Conservation (phyloP, 2,888 invertebrate species). For the Arctia plantaginis region DNA sequence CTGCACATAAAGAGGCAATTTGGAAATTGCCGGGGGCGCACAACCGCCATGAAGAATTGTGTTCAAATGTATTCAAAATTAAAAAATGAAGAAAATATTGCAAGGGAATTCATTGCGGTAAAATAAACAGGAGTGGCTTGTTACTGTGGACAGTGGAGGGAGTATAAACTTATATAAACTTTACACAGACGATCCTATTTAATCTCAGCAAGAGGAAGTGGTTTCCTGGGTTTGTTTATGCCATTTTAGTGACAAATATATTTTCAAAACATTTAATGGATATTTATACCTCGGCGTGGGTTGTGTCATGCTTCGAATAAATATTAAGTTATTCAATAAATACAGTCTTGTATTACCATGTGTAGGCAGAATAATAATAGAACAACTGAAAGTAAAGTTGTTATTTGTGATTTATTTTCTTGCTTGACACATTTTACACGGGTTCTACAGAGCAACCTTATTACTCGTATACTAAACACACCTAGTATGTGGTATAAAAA, state of each 20-base stretch:
- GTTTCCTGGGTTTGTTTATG: constrained; percentile 11
- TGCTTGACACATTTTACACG: background rate
- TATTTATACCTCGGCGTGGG: background rate
- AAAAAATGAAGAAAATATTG: constrained; percentile 83
- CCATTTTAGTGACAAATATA: background rate
- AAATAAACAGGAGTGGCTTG: constrained; percentile 83
- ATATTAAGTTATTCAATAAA: background rate
- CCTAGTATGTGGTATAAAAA: too few relatives aligned
- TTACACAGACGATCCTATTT: constrained; percentile 37
- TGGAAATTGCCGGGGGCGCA: constrained; percentile 86
- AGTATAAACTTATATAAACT: constrained; percentile 37
- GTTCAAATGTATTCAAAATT: constrained; percentile 85
- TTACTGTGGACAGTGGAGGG: constrained; percentile 64
- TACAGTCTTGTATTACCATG: too few relatives aligned
- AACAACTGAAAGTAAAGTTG: background rate
- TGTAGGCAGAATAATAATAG: too few relatives aligned
- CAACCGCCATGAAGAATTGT: constrained; percentile 83
- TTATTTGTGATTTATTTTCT: background rate
- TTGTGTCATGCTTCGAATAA: background rate
- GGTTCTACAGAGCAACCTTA: too few relatives aligned
- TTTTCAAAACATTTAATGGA: background rate
- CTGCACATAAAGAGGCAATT: constrained; percentile 87
- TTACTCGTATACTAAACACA: too few relatives aligned
- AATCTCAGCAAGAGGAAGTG: constrained; percentile 28
- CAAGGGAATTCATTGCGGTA: constrained; percentile 83